These are phyloP conservation scores for Epinephelus fuscoguttatus DNA, from an alignment of 2,113 vertebrate species.

Conservation along the genomic window DNA sequence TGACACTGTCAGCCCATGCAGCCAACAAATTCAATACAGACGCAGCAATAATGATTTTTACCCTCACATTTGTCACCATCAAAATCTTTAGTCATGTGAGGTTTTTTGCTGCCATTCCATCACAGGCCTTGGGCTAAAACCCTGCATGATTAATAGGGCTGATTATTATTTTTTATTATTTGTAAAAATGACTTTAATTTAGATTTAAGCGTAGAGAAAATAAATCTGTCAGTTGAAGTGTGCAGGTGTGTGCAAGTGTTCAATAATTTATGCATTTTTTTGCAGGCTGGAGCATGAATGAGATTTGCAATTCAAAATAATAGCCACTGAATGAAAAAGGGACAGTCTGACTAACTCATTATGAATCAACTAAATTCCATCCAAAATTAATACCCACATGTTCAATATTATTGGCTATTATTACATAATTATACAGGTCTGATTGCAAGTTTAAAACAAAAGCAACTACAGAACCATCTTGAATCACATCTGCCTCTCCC, in stretches of 20 bases:
- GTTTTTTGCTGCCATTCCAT: background rate
- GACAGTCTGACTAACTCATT: slow-evolving; percentile 51
- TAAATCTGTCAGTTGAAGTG: slow-evolving; percentile 11
- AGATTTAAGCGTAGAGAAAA: slow-evolving; percentile 27
- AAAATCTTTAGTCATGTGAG: background rate
- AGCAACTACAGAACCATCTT: background rate
- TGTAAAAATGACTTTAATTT: background rate
- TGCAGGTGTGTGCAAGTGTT: slow-evolving; percentile 27
- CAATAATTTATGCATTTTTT: slow-evolving; percentile 47
- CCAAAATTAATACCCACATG: slow-evolving; percentile 16
- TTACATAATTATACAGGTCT: slow-evolving; percentile 14
- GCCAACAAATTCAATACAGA: slow-evolving; percentile 3
- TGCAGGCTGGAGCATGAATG: slow-evolving; percentile 27
- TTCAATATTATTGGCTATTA: slow-evolving; percentile 23
- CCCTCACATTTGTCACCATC: slow-evolving; percentile 9
- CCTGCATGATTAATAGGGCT: background rate
- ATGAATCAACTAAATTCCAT: slow-evolving; percentile 40
- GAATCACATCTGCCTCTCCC: slow-evolving; percentile 1
- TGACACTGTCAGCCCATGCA: background rate
- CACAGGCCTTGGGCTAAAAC: background rate
- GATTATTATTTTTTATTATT: background rate
- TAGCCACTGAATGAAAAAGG: slow-evolving; percentile 21
- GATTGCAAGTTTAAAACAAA: slow-evolving; percentile 9
- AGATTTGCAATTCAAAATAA: slow-evolving; percentile 62
- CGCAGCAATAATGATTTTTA: background rate